Conservation (phyloP, 2,113 vertebrate genomes). For the Rhegmatorhina hoffmannsi region DNA sequence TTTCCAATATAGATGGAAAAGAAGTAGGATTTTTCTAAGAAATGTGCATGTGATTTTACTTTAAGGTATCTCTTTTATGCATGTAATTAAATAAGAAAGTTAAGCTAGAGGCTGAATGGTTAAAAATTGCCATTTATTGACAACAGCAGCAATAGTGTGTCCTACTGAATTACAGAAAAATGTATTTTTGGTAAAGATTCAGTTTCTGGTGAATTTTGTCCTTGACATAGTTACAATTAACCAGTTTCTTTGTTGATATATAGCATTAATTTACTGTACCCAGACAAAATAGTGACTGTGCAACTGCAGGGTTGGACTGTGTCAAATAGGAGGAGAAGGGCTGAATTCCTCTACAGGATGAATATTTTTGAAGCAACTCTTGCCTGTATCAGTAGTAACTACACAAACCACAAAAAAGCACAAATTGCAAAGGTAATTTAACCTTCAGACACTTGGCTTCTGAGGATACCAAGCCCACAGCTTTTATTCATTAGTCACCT, state of each 20-base stretch:
- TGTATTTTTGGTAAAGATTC: not conserved
- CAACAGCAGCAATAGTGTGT: not conserved
- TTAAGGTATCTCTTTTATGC: not conserved
- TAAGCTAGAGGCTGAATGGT: not conserved
- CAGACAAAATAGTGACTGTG: not conserved
- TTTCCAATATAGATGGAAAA: not conserved
- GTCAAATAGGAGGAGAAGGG: not conserved
- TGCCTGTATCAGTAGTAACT: not conserved
- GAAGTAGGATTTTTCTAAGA: not conserved
- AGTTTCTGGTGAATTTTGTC: not conserved
- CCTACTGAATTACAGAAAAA: not conserved
- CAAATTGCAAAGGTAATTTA: not conserved
- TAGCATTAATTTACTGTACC: not conserved
- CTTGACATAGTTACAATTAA: not conserved
- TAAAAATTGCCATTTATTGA: not conserved
- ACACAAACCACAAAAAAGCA: not conserved
- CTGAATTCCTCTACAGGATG: not conserved
- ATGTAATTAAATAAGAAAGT: not conserved
- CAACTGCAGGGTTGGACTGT: not conserved
- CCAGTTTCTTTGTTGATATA: not conserved
- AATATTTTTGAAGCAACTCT: not conserved
- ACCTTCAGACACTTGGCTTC: not conserved
- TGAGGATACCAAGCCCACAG: not conserved
- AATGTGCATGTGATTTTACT: not conserved
- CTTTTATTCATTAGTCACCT: not conserved